Conservation (phyloP, 2,888 invertebrate species). For the Mythimna pallens region DNA sequence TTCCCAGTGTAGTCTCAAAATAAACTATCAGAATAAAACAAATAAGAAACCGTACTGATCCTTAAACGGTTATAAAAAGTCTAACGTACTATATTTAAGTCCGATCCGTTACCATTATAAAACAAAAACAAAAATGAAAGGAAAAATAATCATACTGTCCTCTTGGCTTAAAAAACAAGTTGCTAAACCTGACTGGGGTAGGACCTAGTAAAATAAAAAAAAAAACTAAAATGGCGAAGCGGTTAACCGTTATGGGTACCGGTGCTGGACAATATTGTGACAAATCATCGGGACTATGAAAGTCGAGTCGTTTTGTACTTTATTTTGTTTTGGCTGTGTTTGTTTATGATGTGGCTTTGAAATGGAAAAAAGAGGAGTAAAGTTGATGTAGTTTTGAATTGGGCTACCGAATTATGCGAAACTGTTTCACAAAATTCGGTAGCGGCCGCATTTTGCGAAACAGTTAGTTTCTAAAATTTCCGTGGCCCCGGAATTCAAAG, state of each 20-base stretch:
- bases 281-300: constrained; percentile 69
- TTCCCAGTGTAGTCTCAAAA: constrained; percentile 38
- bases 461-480: no score
- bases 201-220: constrained; percentile 74
- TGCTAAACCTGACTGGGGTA: constrained; percentile 64
- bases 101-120: constrained; percentile 63
- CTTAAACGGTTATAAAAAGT: constrained; percentile 48
- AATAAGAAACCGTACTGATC: constrained; percentile 43
- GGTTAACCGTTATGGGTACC: constrained; percentile 79
- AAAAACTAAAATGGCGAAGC: constrained; percentile 71
- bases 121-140: constrained; percentile 57
- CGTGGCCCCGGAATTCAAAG: no score
- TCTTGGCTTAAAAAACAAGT: constrained; percentile 67
- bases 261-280: constrained; percentile 72
- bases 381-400: not conserved
- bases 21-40: constrained; percentile 50
- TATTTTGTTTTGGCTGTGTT: constrained; percentile 32
- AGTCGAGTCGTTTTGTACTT: constrained; percentile 30
- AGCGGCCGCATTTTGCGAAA: no score
- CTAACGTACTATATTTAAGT: constrained; percentile 61
- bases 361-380: constrained; percentile 5
- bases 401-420: no score
- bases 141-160: constrained; percentile 63
- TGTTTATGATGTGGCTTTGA: constrained; percentile 19
- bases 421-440: no score